phyloP scores from a whole-genome alignment of 2,113 vertebrate genomes.

The Esox niger region DNA sequence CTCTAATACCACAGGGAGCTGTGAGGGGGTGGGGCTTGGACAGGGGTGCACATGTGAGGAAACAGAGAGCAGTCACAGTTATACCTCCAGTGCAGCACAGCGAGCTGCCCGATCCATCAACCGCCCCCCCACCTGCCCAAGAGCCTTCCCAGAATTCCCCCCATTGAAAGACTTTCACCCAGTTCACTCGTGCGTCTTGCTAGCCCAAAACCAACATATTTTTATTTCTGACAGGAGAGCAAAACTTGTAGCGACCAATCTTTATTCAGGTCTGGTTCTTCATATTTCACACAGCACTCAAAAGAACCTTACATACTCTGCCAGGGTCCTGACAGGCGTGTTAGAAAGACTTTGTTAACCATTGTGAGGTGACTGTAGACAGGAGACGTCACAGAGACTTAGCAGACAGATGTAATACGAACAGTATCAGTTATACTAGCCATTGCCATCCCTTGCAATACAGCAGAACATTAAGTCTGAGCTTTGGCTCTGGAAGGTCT shows the following conservation, averaged over 20 bases:
- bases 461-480: constrained; percentile 48
- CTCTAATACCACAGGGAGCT: constrained; percentile 45
- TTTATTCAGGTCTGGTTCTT: constrained; percentile 47
- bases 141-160: constrained; percentile 61
- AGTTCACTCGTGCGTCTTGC: constrained; percentile 20
- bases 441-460: constrained; percentile 31
- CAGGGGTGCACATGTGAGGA: constrained; percentile 2
- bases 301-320: constrained; percentile 16
- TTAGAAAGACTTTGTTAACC: constrained; percentile 35
- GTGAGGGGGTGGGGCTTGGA: constrained; percentile 4
- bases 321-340: constrained; percentile 30
- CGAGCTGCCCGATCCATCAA: constrained; percentile 45
- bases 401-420: constrained; percentile 24
- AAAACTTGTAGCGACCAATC: constrained; percentile 38
- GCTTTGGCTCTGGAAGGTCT: constrained; percentile 21
- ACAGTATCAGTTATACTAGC: constrained; percentile 16
- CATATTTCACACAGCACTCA: constrained; percentile 52
- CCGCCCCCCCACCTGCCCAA: constrained; percentile 44
- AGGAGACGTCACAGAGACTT: background rate
- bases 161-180: constrained; percentile 65
- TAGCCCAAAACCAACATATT: constrained; percentile 34
- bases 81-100: constrained; percentile 26
- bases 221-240: constrained; percentile 57
- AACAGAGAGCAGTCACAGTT: constrained; percentile 5
- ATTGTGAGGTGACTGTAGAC: constrained; percentile 44